Evolutionary conservation across 2,113 vertebrate genomes (phyloP).

Genomic region (Corvus cornix): DNA sequence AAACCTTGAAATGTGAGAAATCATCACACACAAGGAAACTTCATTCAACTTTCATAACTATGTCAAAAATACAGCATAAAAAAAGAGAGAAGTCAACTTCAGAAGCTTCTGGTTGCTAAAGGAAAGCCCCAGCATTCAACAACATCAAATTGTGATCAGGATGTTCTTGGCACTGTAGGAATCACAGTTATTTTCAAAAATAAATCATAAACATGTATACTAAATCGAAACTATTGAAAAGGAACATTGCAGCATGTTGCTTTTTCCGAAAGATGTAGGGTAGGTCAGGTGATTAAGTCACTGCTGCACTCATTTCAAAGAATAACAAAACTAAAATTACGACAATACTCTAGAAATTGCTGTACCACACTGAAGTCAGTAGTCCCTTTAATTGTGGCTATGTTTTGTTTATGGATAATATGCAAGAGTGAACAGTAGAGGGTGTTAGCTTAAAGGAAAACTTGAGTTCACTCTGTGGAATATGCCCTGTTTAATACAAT

Average conservation of each 20-base stretch:
- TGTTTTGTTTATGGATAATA: neutral
- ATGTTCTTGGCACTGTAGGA: neutral
- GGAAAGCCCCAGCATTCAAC: neutral
- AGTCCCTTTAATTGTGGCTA: neutral
- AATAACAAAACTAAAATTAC: neutral
- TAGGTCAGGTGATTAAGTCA: neutral
- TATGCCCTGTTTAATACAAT: neutral
- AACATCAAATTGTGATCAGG: neutral
- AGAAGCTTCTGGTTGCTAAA: neutral
- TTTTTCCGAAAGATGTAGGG: neutral
- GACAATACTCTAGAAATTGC: neutral
- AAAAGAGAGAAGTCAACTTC: neutral
- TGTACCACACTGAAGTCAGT: neutral
- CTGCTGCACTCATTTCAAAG: neutral
- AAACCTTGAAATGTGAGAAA: neutral
- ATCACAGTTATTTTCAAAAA: neutral
- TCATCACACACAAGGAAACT: neutral
- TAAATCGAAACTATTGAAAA: neutral
- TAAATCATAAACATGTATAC: neutral
- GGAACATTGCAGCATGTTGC: neutral
- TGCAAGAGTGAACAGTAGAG: slow-evolving; percentile 42
- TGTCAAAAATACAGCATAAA: neutral
- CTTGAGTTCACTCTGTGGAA: neutral
- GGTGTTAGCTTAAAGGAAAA: slow-evolving; percentile 54
- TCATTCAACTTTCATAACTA: neutral